A percentile compares a stretch with the other conserved stretches of the same genome.
Conservation (phyloP, 2,888 invertebrate species). For the Dromius quadrimaculatus region DNA sequence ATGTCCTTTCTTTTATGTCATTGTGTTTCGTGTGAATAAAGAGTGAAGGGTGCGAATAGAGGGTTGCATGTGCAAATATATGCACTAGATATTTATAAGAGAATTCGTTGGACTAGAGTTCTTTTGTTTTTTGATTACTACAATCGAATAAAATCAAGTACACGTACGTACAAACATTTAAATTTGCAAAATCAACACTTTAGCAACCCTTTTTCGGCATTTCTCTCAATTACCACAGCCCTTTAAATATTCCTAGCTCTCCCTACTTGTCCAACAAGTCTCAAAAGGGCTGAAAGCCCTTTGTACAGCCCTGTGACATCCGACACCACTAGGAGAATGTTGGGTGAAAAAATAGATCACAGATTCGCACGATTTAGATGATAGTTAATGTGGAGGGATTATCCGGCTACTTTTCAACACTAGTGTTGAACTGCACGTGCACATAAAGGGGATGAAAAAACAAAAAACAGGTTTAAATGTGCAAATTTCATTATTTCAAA, state of each 20-base stretch:
- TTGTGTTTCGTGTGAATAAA: background rate
- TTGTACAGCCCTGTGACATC: background rate
- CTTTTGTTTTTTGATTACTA: background rate
- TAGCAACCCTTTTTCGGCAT: background rate
- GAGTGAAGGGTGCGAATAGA: background rate
- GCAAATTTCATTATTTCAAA: too few species aligned
- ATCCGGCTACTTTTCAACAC: conserved; percentile 5
- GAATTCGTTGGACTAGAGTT: background rate
- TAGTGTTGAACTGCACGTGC: conserved; percentile 1
- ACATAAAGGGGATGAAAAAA: background rate
- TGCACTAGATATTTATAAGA: too few species aligned
- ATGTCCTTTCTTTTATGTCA: background rate
- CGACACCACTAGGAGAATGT: background rate
- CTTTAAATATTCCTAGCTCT: background rate
- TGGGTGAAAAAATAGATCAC: background rate
- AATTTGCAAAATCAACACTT: background rate
- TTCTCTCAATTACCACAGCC: background rate
- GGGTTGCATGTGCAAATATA: background rate
- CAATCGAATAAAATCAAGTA: background rate
- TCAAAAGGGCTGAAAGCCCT: background rate
- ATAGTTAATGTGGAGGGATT: background rate
- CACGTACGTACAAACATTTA: background rate
- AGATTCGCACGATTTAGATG: conserved; percentile 4
- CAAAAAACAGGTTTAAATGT: too few species aligned
- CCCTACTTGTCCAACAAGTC: background rate